Conservation (phyloP, 2,888 invertebrate genomes). For the Hypsopygia costalis region DNA sequence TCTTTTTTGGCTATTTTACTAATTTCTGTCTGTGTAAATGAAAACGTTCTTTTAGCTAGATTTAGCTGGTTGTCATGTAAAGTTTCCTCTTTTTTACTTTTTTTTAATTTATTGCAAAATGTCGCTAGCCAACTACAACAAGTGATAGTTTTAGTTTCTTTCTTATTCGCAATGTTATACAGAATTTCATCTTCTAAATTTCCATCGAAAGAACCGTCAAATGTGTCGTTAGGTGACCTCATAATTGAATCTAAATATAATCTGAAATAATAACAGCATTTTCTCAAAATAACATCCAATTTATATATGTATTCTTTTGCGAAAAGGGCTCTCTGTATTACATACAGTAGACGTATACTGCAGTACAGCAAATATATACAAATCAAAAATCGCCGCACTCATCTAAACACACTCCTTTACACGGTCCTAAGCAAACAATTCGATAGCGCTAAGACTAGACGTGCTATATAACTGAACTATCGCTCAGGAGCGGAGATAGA, state of each 20-base stretch:
- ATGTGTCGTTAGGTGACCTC: constrained; percentile 47
- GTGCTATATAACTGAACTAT: too few relatives aligned
- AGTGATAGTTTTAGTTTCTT: background rate
- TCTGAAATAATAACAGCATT: constrained; percentile 35
- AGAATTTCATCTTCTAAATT: constrained; percentile 29
- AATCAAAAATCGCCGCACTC: too few relatives aligned
- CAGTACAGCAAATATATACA: background rate
- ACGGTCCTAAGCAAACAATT: too few relatives aligned
- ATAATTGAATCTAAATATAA: constrained; percentile 57
- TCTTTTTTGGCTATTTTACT: constrained; percentile 28
- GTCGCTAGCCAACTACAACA: constrained; percentile 4
- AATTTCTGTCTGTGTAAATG: constrained; percentile 52
- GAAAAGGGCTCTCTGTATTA: too few relatives aligned
- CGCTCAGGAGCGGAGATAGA: too few relatives aligned
- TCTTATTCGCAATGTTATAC: constrained; percentile 1
- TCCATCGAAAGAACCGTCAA: constrained; percentile 28
- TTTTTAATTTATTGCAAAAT: constrained; percentile 23
- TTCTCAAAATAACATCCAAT: too few relatives aligned
- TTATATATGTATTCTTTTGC: too few relatives aligned
- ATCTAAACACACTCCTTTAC: too few relatives aligned
- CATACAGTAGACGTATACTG: too few relatives aligned
- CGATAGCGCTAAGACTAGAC: too few relatives aligned
- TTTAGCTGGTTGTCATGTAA: constrained; percentile 2
- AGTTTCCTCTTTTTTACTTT: constrained; percentile 11
- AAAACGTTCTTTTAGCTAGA: constrained; percentile 27